These are phyloP conservation scores for Calypte anna DNA, from an alignment of 2,113 vertebrate genomes.

Conservation along the genomic window DNA sequence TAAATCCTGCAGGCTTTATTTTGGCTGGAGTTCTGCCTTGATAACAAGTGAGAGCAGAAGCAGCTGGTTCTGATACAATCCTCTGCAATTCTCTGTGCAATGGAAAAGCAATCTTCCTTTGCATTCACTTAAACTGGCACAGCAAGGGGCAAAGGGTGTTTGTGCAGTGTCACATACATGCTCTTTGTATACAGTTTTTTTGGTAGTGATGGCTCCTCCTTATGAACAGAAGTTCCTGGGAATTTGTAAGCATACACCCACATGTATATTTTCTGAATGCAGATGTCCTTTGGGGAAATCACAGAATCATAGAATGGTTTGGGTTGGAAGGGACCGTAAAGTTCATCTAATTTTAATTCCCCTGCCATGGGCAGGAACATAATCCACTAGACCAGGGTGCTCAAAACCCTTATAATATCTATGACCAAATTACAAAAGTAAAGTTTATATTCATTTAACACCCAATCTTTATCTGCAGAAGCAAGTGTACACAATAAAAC, in stretches of 20 bases:
- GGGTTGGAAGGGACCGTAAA: too few species aligned
- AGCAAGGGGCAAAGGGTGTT: not conserved
- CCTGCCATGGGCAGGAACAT: too few species aligned
- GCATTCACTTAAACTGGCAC: accelerated
- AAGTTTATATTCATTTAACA: not conserved
- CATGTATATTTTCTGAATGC: not conserved
- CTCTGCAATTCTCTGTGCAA: not conserved
- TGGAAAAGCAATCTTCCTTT: not conserved
- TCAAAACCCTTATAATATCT: not conserved
- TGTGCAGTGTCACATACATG: accelerated
- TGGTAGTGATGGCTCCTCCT: not conserved
- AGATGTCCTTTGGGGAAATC: not conserved
- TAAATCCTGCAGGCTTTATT: not conserved
- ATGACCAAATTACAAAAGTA: not conserved
- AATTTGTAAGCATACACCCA: not conserved
- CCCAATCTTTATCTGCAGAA: not conserved
- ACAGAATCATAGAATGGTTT: too few species aligned
- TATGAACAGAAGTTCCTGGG: not conserved
- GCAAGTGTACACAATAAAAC: not conserved
- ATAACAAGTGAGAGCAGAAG: not conserved
- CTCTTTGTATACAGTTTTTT: not conserved
- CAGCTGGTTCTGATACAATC: not conserved
- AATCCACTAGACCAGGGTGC: too few species aligned
- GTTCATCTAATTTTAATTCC: too few species aligned
- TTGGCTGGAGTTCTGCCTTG: not conserved